phyloP scores from a whole-genome alignment of 1,140 invertebrate genomes.

The Coptotermes formosanus region DNA sequence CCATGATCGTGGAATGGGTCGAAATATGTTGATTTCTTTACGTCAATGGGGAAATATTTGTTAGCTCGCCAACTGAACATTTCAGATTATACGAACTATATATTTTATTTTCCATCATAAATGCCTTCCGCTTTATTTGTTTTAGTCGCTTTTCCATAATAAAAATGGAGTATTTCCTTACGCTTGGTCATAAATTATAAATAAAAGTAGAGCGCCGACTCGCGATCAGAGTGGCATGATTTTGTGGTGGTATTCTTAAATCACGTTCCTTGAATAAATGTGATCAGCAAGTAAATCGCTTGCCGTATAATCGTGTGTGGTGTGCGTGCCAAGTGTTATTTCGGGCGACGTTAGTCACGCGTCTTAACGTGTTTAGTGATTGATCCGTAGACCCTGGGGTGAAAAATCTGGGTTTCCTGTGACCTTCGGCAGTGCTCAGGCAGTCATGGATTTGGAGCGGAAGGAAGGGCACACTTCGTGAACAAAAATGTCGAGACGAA shows the following conservation, averaged over 20 bases:
- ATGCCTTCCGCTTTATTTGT: neutral
- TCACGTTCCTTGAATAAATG: too few species aligned
- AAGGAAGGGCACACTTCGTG: neutral
- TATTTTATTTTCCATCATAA: neutral
- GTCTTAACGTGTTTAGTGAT: too few species aligned
- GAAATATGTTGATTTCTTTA: neutral
- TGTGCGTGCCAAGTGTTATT: too few species aligned
- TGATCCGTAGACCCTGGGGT: too few species aligned
- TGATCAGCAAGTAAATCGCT: too few species aligned
- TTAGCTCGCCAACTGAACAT: constrained; percentile 4
- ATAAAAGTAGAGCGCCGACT: neutral
- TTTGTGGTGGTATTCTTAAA: neutral
- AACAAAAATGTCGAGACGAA: constrained; percentile 3
- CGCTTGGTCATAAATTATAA: neutral
- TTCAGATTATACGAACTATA: neutral
- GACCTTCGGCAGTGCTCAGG: too few species aligned
- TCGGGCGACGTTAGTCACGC: too few species aligned
- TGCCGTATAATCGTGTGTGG: too few species aligned
- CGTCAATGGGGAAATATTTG: neutral
- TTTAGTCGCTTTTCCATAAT: neutral
- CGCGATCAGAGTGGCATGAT: neutral
- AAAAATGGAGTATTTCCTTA: constrained; percentile 3
- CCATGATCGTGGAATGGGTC: neutral
- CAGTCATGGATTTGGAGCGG: neutral
- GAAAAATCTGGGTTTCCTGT: too few species aligned